Percentiles rank a stretch among this genome's conserved stretches.
phyloP scores from a whole-genome alignment of 2,888 invertebrate genomes.

The Carterocephalus palaemon region DNA sequence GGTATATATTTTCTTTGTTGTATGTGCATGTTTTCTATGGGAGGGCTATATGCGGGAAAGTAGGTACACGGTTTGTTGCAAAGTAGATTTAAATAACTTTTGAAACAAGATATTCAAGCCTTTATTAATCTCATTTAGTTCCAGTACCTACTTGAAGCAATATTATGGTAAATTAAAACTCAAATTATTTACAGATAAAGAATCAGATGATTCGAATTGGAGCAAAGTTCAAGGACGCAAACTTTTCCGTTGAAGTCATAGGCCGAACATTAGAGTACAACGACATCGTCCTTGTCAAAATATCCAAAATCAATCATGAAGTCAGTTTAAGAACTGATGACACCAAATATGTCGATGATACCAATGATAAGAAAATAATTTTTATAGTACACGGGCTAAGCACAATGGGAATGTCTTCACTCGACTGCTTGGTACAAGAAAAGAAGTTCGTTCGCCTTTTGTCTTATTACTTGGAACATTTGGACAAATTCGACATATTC shows the following conservation, averaged over 20 bases:
- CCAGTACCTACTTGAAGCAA: neutral
- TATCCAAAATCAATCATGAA: constrained; percentile 32
- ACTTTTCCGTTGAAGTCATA: constrained; percentile 43
- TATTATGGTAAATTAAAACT: neutral
- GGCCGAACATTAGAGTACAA: constrained; percentile 57
- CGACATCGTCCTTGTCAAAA: constrained; percentile 53
- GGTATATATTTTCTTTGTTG: too few relatives aligned
- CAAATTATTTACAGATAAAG: constrained; percentile 44
- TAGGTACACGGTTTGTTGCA: neutral
- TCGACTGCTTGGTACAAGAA: constrained; percentile 35
- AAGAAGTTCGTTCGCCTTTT: constrained; percentile 40
- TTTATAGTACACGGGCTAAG: constrained; percentile 63
- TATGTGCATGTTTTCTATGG: neutral
- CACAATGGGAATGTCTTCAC: constrained; percentile 42
- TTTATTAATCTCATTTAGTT: neutral
- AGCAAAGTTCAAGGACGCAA: constrained; percentile 38
- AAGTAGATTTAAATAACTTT: neutral
- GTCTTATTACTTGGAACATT: constrained; percentile 48
- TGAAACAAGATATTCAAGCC: neutral
- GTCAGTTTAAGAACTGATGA: constrained; percentile 42
- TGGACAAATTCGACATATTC: constrained; percentile 64
- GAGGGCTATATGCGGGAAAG: neutral
- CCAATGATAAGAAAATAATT: constrained; percentile 55
- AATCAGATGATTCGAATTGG: constrained; percentile 38
- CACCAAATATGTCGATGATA: constrained; percentile 49